Percentiles rank a stretch among this genome's conserved stretches.
Evolutionary conservation across 2,797 vertebrate genomes (phyloP).

Genomic region (Fundulus diaphanus): DNA sequence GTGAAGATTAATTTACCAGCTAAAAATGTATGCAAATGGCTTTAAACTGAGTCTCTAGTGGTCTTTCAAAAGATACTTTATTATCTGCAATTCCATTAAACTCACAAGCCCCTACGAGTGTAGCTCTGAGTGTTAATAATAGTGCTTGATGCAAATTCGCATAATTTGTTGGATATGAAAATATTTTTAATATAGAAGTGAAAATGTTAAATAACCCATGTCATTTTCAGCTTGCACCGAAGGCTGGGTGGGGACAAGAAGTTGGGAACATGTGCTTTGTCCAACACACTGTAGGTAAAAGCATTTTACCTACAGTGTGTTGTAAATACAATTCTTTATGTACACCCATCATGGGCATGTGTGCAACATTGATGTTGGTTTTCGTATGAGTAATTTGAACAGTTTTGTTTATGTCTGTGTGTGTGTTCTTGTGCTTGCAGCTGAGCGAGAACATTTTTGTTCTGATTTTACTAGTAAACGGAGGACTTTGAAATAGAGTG

Average conservation of each 20-base stretch:
- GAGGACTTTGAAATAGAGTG: too few species aligned
- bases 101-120: not conserved
- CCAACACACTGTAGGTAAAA: not conserved
- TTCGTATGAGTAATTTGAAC: too few species aligned
- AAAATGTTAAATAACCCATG: not conserved
- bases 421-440: too few species aligned
- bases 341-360: not conserved
- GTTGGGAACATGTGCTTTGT: not conserved
- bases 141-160: not conserved
- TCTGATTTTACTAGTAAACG: too few species aligned
- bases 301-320: too few species aligned
- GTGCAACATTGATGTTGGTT: too few species aligned
- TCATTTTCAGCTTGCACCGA: not conserved
- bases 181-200: not conserved
- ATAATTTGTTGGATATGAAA: not conserved
- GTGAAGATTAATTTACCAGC: conserved; percentile 3
- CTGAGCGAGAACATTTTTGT: too few species aligned
- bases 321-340: not conserved
- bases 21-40: not conserved
- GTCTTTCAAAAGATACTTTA: not conserved
- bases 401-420: too few species aligned
- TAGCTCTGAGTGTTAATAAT: conserved; percentile 2
- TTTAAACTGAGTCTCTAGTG: not conserved
- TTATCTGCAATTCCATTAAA: conserved; percentile 1
- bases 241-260: not conserved